Evolutionary conservation across 2,113 vertebrate species (phyloP), one percentile per base, ranked within the genome.

Genomic region (Hippocampus mohnikei): DNA sequence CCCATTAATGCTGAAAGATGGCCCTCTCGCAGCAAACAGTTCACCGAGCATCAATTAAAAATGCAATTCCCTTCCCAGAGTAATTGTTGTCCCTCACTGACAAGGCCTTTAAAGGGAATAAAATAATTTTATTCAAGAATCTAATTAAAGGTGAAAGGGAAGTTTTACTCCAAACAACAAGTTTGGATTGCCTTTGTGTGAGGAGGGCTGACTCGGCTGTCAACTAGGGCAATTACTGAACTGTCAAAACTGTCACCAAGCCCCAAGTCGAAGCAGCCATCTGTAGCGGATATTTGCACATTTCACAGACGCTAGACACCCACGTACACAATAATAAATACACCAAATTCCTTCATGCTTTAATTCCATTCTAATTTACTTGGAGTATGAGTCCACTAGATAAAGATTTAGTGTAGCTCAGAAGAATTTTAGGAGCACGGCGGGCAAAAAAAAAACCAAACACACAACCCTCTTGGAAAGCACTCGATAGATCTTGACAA

Each of bases 211-310:
- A 67, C 69, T 79, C 72, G 74, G 69, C 84, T 82, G 81, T 86
- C 86, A 87, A 84, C 71, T 21, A 64, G 72, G 69, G 84, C 83
- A 83, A 86, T 91, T 91, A 88, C 81, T 72, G 79, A 86, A 73
- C 86, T 87, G 88, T 87, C 89, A 85, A 87, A 87, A 84, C 82
- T 86, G 81, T 87, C 86, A 84, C 80, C 85, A 77, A 67, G 71
- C 61, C 56, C 66, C 67, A 40, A 87, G 79, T 74, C 73, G 80
- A 85, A 75, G 85, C 82, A 82, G 78, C 82, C 86, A 83, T 82
- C 83, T 82, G 82, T 85, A 79, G 73, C 73, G 75, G 73, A 85
- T 63, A 76, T 71, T 62, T 78, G 62, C 73, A 50, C 82, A 82
- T 82, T 73, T 74, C 58, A 71, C 75, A 81, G 73, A 72, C 25